A percentile compares a stretch with the other conserved stretches of the same genome.
Evolutionary conservation across 2,797 vertebrate species (phyloP).

Genomic region (Takifugu ocellatus): DNA sequence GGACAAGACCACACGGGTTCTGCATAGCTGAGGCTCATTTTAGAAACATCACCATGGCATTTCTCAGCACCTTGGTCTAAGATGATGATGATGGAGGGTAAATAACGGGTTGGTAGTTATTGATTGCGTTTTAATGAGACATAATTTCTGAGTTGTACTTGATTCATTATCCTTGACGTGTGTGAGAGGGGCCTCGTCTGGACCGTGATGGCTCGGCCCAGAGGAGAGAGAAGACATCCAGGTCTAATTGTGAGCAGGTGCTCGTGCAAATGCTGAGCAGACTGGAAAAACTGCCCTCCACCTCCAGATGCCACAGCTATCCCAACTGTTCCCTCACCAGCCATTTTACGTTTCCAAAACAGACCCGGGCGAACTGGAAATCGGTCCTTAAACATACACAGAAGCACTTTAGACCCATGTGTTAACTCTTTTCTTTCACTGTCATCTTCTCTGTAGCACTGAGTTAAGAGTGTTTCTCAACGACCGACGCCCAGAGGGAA

Average conservation of each 20-base stretch:
- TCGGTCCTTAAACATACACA: neutral
- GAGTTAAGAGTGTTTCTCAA: too few species aligned
- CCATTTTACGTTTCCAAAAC: conserved; percentile 64
- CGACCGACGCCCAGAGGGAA: too few species aligned
- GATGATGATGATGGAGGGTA: neutral
- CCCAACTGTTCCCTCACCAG: conserved; percentile 41
- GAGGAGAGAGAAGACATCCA: conserved; percentile 37
- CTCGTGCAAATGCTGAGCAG: conserved; percentile 31
- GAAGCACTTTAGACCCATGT: neutral
- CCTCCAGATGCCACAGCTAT: conserved; percentile 52
- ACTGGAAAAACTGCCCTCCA: conserved; percentile 46
- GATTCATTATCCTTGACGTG: conserved; percentile 24
- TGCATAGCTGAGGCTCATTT: neutral
- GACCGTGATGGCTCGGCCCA: conserved; percentile 33
- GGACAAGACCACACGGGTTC: conserved; percentile 18
- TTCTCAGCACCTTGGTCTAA: too few species aligned
- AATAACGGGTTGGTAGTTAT: neutral
- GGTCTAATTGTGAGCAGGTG: conserved; percentile 67
- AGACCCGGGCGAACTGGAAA: conserved; percentile 28
- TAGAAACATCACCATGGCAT: too few species aligned
- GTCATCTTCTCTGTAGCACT: too few species aligned
- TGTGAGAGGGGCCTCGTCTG: conserved; percentile 28
- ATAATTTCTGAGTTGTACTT: conserved; percentile 12
- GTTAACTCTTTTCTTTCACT: too few species aligned
- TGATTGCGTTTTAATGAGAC: conserved; percentile 10